Base-by-base conservation (phyloP, 1,140 invertebrate genomes). In the Chrysomallon squamiferum region DNA sequence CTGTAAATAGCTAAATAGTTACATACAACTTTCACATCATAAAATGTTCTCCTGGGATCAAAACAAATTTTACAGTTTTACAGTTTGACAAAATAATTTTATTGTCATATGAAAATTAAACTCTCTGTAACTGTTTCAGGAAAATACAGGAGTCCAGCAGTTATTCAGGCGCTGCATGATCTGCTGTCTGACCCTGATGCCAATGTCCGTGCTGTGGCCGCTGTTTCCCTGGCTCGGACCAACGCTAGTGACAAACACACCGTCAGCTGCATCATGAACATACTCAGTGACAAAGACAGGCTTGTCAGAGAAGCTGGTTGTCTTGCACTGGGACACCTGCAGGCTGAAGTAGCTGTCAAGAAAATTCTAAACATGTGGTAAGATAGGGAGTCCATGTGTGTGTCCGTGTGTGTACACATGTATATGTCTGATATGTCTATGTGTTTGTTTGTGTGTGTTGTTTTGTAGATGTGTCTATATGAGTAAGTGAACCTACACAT, bases 391-490 rank as follows among this genome's bases (percentile, higher is more conserved):
- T 50, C 5, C n/a, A 29, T 30, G 35, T 27, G 43, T 25, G 13
- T 61, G 59, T 32, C 30, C 38, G 57, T 33, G 30, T 59, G 57
- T 33, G 30, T 59, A 33, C 32, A 22, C 38, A 20, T 33, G 20
- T 59, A 33, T 33, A 33, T 33, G 57, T 68, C 64, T 13, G 67
- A 41, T 41, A 67, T 86, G 83, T 59, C 87, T 83, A 77, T 92
- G 92, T 15, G 91, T 92, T 2, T 91, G 68, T 65, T 2, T 73
- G 57, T 41, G 67, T 86, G 83, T 59, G 87, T 83, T 77, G 91
- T 92, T 15, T 91, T 92, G 2, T 91, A 38, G 5, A 15, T 38
- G 90, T 20, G 86, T 86, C 75, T 91, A 90, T 90, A 92, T 92
- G 43, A 91, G 66, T 32, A 92, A 76, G n/a, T 91, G 72, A 13